Base-by-base conservation (phyloP, 2,888 invertebrate genomes). In the Leucophenga montana region DNA sequence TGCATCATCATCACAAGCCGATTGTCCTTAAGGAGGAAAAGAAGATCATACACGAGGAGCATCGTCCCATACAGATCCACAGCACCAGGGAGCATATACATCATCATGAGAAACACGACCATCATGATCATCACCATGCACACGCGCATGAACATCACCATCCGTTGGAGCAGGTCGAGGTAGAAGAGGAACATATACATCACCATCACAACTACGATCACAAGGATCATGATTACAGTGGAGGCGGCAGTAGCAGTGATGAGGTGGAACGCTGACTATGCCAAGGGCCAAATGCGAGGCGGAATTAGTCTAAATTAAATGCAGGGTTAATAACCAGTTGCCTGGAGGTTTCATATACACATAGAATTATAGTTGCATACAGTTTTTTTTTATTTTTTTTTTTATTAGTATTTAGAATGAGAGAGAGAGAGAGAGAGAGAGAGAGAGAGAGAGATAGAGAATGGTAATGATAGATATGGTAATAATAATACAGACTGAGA, bases 1-100 rank as follows among this genome's bases (percentile, higher is more conserved):
- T 89, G 18, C 89, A 89, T 75, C 89, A 89, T 75, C 89, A 89
- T 77, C 88, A 89, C 74, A 89, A 88, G 77, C 89, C 89, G 44
- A 84, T 87, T 71, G 83, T 89, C 16, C 79, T 88, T n/a, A 89
- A 89, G 76, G 88, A 89, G 77, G 89, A 89, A 72, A 89, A 89
- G 75, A 89, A 89, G 75, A 82, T 87, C 18, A 87, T 89, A 31
- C 85, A 88, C 56, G 84, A 88, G 54, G 88, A 88, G 73, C 82
- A 87, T 67, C 86, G 86, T 67, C 88, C 89, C 57, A 80, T 88
- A 22, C 75, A 81, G 65, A 83, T 81, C 5, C 81, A 81, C 61
- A 84, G 80, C 64, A 83, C 86, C 53, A 84, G 87, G 54, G 89
- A 89, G 71, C 89, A 89, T 64, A 78, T 85, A 56, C 89, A 89